phyloP scores from a whole-genome alignment of 2,888 invertebrate genomes.

The Nemapogon koenigi region DNA sequence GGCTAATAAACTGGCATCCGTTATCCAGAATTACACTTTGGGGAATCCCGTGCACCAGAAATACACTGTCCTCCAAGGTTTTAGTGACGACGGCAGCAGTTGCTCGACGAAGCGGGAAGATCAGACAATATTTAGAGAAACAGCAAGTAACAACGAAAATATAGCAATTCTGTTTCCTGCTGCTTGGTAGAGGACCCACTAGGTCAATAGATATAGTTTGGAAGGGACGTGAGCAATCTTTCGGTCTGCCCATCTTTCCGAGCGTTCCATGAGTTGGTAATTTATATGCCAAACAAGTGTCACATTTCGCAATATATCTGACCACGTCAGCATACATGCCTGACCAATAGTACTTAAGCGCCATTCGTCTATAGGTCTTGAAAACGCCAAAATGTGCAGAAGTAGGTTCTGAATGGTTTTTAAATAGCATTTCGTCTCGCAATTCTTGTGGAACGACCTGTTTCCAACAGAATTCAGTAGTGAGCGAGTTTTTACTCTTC shows the following conservation, averaged over 20 bases:
- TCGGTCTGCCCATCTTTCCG: constrained; percentile 20
- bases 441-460: constrained; percentile 15
- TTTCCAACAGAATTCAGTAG: constrained; percentile 16
- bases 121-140: constrained; percentile 16
- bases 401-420: constrained; percentile 14
- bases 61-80: constrained; percentile 18
- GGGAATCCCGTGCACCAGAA: constrained; percentile 22
- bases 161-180: constrained; percentile 11
- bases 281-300: constrained; percentile 14
- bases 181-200: constrained; percentile 16
- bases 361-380: constrained; percentile 18
- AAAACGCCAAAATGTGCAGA: constrained; percentile 18
- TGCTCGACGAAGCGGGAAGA: constrained; percentile 12
- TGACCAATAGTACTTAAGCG: constrained; percentile 17
- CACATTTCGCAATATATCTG: constrained; percentile 14
- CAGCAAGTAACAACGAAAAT: constrained; percentile 17
- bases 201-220: constrained; percentile 16
- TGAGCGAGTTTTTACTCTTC: constrained; percentile 11
- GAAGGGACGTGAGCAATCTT: constrained; percentile 18
- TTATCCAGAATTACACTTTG: constrained; percentile 12
- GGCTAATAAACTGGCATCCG: constrained; percentile 10
- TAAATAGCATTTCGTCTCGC: constrained; percentile 8
- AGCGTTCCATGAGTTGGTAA: constrained; percentile 12
- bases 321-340: constrained; percentile 17
- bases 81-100: constrained; percentile 12